Base-by-base conservation (phyloP, 92 coral and sea anemone species). In the Zoanthus sociatus region DNA sequence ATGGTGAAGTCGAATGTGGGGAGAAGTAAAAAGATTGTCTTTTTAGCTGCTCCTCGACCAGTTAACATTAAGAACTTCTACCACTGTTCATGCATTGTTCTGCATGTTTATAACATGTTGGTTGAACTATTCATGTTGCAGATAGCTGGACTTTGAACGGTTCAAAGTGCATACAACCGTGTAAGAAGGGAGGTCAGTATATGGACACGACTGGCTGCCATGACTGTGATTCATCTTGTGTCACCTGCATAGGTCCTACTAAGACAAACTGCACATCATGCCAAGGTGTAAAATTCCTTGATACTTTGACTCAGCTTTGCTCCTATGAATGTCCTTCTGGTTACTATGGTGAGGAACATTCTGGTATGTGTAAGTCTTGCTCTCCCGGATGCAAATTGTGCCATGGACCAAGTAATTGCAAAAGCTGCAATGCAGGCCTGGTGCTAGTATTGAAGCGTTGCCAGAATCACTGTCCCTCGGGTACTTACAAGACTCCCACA, bases 211-310 rank as follows among this genome's bases (percentile, higher is more conserved):
- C 70, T 14, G 91, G 90, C 15, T 96, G 99, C 71, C 89, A 76
- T 63, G 83, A 90, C n/a, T 97, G 99, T 58, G 92, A 94, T 79
- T 58, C 93, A 18, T 90, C 95, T 2, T 97, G 99, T 64, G 86
- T 79, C 5, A 61, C 90, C 8, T 97, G 99, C 88, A 87, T 79
- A 18, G 99, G 99, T 37, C 92, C 96, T 51, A 86, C 90, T 16
- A 82, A 86, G 32, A 84, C 84, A 82, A 90, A 94, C 89, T 97
- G 99, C 78, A 94, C 92, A 1, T 87, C 94, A 77, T 97, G 99
- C 48, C 91, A 92, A 77, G 99, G 95, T 46, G 95, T 95, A 15
- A 97, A 95, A 75, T 97, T 97, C 78, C 88, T 92, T 2, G 93
- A 95, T 48, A 75, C 90, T 3, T 77, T 63, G 47, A 92, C 88